phyloP scores from a whole-genome alignment of 35 echinoderm and acorn worm species.

The Eucidaris tribuloides region DNA sequence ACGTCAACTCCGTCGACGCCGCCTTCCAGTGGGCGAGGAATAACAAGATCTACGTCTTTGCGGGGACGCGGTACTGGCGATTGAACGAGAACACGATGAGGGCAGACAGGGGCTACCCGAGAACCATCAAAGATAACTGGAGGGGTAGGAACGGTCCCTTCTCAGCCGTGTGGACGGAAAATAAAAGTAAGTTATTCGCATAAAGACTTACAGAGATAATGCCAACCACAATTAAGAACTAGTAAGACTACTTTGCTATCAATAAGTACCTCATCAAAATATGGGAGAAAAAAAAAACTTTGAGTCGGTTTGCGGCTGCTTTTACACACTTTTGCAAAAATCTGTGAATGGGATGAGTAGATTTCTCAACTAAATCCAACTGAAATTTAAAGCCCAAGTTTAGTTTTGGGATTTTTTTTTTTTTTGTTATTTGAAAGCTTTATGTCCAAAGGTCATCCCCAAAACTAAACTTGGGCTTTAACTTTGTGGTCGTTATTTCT shows the following conservation, averaged over 20 bases:
- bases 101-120: conserved; percentile 8
- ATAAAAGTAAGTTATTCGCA: not conserved
- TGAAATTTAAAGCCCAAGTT: too few species aligned
- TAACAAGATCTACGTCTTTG: conserved; percentile 30
- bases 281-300: not conserved
- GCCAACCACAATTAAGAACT: not conserved
- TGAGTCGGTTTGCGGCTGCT: not conserved
- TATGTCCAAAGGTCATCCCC: too few species aligned
- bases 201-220: too few species aligned
- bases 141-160: not conserved
- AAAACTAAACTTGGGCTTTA: too few species aligned
- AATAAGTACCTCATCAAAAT: not conserved
- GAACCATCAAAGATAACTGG: conserved; percentile 23
- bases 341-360: too few species aligned
- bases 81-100: conserved; percentile 25
- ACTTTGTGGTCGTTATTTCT: too few species aligned
- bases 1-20: not conserved
- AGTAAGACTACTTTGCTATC: not conserved
- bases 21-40: conserved; percentile 19
- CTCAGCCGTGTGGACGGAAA: not conserved
- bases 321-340: too few species aligned
- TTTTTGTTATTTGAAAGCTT: too few species aligned
- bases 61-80: conserved; percentile 16
- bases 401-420: too few species aligned
- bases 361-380: too few species aligned